phyloP scores from a whole-genome alignment of 2,113 vertebrate genomes.

The Otolemur garnettii region DNA sequence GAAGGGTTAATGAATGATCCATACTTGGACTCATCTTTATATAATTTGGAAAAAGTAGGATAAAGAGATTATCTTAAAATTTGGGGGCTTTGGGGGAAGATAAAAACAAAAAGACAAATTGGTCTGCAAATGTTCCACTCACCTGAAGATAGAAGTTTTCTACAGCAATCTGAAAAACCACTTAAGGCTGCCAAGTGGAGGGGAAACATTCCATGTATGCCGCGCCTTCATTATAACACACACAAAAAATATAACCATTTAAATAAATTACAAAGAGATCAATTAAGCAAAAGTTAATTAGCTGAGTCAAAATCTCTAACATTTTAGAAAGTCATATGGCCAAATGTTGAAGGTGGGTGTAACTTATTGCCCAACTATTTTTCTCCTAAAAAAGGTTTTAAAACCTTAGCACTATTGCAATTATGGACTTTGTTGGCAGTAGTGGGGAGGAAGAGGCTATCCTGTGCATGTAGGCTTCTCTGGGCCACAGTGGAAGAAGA shows the following conservation, averaged over 20 bases:
- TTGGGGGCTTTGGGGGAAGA: background rate
- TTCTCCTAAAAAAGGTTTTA: background rate
- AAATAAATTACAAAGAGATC: background rate
- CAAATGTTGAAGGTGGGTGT: background rate
- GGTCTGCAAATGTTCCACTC: slow-evolving; percentile 58
- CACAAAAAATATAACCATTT: slow-evolving; percentile 67
- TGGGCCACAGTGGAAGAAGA: too few species aligned
- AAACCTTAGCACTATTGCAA: background rate
- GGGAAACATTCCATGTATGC: slow-evolving; percentile 98
- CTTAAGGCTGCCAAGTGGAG: slow-evolving; percentile 98
- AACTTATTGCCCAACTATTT: background rate
- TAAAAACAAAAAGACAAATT: background rate
- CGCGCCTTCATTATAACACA: slow-evolving; percentile 89
- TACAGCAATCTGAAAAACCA: slow-evolving; percentile 99
- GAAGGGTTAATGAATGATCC: background rate
- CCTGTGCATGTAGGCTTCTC: background rate
- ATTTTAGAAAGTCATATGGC: background rate
- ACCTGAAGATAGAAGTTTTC: slow-evolving; percentile 98
- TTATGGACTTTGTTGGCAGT: background rate
- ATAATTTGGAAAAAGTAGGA: slow-evolving; percentile 26
- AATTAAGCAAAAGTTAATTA: background rate
- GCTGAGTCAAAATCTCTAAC: background rate
- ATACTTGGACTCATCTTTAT: background rate
- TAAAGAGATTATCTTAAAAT: background rate
- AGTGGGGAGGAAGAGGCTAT: rapidly evolving